phyloP scores from a whole-genome alignment of 2,113 vertebrate genomes.

The Apus apus region DNA sequence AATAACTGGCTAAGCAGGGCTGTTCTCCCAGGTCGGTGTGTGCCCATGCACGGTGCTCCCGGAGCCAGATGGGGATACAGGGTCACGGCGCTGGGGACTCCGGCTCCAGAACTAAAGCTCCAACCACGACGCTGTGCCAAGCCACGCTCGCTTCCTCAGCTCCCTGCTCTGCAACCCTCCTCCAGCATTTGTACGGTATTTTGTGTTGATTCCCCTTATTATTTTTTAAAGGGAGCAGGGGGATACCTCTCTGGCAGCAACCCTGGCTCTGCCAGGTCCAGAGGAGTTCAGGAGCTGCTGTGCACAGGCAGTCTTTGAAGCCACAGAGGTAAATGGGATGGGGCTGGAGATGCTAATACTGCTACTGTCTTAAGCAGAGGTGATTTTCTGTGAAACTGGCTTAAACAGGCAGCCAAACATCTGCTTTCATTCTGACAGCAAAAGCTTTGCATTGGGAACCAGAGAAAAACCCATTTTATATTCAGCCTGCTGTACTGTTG shows the following conservation, averaged over 20 bases:
- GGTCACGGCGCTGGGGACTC: neutral
- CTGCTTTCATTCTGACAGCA: neutral
- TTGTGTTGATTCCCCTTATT: neutral
- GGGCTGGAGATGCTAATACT: neutral
- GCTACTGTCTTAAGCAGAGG: neutral
- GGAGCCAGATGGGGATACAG: fast-evolving
- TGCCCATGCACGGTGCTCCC: fast-evolving
- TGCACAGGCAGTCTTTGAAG: neutral
- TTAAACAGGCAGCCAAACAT: neutral
- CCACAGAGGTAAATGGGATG: neutral
- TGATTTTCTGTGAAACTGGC: neutral
- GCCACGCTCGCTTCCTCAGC: fast-evolving
- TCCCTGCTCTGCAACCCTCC: neutral
- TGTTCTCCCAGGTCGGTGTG: neutral
- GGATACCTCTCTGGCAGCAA: neutral
- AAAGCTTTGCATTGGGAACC: neutral
- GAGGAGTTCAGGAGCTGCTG: neutral
- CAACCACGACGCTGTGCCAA: neutral
- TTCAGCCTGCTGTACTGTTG: neutral
- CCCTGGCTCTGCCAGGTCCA: neutral
- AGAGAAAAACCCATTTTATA: neutral
- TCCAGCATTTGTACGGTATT: neutral
- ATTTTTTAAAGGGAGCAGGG: neutral
- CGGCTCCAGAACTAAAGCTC: neutral
- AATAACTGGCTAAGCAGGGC: neutral